These are phyloP conservation scores for Diloba caeruleocephala DNA, from an alignment of 2,888 invertebrate species.

Conservation along the genomic window DNA sequence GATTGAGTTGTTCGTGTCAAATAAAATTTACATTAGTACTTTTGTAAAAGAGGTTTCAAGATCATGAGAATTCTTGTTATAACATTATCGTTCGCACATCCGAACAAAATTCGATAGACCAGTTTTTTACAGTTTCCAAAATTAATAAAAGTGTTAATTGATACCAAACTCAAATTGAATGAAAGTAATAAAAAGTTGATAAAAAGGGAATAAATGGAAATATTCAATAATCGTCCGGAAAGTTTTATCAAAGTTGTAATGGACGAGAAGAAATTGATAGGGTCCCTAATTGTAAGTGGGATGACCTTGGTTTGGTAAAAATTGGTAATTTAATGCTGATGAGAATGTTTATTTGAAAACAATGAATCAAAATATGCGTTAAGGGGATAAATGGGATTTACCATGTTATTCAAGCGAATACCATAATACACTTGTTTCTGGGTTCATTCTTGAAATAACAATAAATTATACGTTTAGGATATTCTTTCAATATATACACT, in stretches of 20 bases:
- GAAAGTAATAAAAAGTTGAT: constrained; percentile 33
- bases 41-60: not conserved
- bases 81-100: not conserved
- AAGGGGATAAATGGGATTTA: not conserved
- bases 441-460: too few species aligned
- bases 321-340: not conserved
- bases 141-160: constrained; percentile 6
- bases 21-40: too few species aligned
- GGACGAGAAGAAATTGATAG: constrained; percentile 9
- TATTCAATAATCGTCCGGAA: constrained; percentile 29
- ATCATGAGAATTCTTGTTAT: not conserved
- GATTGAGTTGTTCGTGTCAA: too few species aligned
- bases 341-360: not conserved
- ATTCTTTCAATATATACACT: too few species aligned
- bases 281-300: constrained; percentile 3
- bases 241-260: constrained; percentile 29
- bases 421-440: too few species aligned
- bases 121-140: too few species aligned
- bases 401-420: not conserved
- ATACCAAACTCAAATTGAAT: constrained; percentile 13
- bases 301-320: constrained; percentile 2
- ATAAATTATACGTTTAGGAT: too few species aligned
- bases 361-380: not conserved
- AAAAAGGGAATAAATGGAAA: constrained; percentile 2
- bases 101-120: not conserved